phyloP scores from a whole-genome alignment of 2,797 vertebrate species.

The Diplodus sargus region DNA sequence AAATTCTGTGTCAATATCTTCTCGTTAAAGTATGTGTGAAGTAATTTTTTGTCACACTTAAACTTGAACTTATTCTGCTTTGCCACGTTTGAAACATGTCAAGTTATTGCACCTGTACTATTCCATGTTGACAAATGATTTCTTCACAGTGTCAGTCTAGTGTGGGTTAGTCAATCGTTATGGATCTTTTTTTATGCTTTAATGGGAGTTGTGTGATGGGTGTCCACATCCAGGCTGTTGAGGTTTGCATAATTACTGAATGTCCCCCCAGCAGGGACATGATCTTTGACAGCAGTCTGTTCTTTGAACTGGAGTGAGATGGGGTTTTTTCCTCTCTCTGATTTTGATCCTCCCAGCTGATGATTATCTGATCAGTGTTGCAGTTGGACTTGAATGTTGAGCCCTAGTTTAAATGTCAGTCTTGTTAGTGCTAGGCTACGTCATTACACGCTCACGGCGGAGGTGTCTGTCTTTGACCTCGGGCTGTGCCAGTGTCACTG shows the following conservation, averaged over 20 bases:
- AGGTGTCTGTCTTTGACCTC: slow-evolving; percentile 65
- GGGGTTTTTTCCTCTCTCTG: neutral
- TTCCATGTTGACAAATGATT: neutral
- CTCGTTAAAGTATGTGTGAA: too few species aligned
- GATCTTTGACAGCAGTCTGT: slow-evolving; percentile 42
- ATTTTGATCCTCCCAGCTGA: slow-evolving; percentile 47
- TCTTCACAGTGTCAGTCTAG: neutral
- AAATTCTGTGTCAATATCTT: too few species aligned
- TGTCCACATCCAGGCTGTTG: slow-evolving; percentile 25
- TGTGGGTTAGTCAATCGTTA: slow-evolving; percentile 11
- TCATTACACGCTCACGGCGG: slow-evolving; percentile 20
- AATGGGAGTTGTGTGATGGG: slow-evolving; percentile 45
- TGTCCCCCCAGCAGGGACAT: slow-evolving; percentile 21
- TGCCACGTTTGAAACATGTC: neutral
- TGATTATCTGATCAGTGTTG: slow-evolving; percentile 55
- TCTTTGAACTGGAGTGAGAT: slow-evolving; percentile 36
- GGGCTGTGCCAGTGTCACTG: slow-evolving; percentile 62
- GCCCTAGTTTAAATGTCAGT: slow-evolving; percentile 74
- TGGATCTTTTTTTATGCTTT: slow-evolving; percentile 33
- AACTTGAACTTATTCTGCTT: neutral
- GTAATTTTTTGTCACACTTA: neutral
- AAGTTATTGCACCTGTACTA: neutral
- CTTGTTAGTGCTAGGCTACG: slow-evolving; percentile 63
- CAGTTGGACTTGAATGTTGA: slow-evolving; percentile 18
- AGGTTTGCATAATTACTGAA: slow-evolving; percentile 36